Percentiles rank a stretch among this genome's conserved stretches.
Conservation (phyloP, 2,797 vertebrate genomes). For the Cuniculus paca region DNA sequence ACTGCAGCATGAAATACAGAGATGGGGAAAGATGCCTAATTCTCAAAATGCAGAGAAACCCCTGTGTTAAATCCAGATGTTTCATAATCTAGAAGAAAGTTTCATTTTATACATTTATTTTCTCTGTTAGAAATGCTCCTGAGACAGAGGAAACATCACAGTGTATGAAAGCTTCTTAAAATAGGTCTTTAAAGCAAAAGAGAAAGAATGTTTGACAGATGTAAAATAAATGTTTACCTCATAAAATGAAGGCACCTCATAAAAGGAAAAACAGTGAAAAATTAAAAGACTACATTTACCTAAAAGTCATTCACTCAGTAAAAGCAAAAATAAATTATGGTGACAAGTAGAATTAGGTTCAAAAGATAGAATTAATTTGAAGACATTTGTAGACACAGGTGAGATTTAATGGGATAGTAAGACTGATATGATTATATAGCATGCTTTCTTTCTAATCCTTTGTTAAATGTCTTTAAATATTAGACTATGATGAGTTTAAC, state of each 20-base stretch:
- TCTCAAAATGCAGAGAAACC: neutral
- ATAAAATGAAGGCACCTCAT: neutral
- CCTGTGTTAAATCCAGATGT: constrained; percentile 5
- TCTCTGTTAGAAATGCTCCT: constrained; percentile 41
- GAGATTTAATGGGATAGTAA: constrained; percentile 9
- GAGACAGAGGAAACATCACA: constrained; percentile 37
- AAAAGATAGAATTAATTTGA: constrained; percentile 33
- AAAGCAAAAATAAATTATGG: neutral
- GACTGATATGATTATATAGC: neutral
- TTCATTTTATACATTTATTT: constrained; percentile 17
- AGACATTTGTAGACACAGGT: neutral
- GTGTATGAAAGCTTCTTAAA: neutral
- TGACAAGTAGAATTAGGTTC: constrained; percentile 13
- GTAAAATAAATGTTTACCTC: constrained; percentile 27
- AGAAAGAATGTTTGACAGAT: constrained; percentile 48
- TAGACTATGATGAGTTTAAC: constrained; percentile 6
- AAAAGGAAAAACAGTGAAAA: constrained; percentile 26
- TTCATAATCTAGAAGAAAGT: constrained; percentile 49
- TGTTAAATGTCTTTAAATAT: constrained; percentile 28
- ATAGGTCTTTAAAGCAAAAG: constrained; percentile 50
- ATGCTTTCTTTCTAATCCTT: neutral
- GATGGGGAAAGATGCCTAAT: neutral
- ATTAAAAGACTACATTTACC: constrained; percentile 16
- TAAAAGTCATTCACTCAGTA: neutral
- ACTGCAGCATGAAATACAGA: neutral